A percentile compares a stretch with the other conserved stretches of the same genome.
These are phyloP conservation scores for Scaptodrosophila latifasciaeformis DNA, from an alignment of 2,888 invertebrate species.

Conservation along the genomic window DNA sequence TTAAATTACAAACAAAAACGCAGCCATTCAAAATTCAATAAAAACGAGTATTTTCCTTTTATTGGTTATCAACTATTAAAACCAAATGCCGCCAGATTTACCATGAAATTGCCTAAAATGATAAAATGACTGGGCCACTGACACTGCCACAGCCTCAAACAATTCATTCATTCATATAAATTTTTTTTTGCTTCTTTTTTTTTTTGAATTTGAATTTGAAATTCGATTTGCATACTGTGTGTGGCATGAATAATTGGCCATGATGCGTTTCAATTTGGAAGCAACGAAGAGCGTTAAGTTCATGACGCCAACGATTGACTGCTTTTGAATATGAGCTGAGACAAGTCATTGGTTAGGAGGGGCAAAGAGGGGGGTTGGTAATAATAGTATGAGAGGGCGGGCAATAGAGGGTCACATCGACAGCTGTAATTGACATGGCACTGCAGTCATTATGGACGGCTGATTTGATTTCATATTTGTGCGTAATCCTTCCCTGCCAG, in stretches of 20 bases:
- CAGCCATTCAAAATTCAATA: conserved; percentile 43
- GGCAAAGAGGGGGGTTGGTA: background rate
- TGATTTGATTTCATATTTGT: conserved; percentile 57
- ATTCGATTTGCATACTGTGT: conserved; percentile 65
- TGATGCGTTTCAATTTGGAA: too few species aligned
- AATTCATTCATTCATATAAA: too few species aligned
- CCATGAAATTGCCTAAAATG: conserved; percentile 56
- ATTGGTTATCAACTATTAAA: conserved; percentile 60
- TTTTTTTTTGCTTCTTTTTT: background rate
- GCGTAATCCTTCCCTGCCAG: conserved; percentile 10
- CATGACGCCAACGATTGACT: conserved; percentile 56
- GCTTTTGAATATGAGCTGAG: conserved; percentile 59
- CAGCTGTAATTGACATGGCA: conserved; percentile 65
- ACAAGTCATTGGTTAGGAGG: background rate
- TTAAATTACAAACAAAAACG: conserved; percentile 1
- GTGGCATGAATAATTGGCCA: conserved; percentile 57
- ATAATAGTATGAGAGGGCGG: background rate
- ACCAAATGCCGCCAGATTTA: conserved; percentile 61
- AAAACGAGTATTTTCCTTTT: conserved; percentile 31
- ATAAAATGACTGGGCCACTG: conserved; percentile 22
- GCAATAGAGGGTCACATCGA: conserved; percentile 19
- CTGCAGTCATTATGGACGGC: conserved; percentile 48
- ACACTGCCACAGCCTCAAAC: conserved; percentile 15
- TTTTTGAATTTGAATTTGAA: conserved; percentile 48
- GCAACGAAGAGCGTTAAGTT: conserved; percentile 34